Evolutionary conservation across 1,140 invertebrate genomes (phyloP).

Genomic region (Agraylea sexmaculata): DNA sequence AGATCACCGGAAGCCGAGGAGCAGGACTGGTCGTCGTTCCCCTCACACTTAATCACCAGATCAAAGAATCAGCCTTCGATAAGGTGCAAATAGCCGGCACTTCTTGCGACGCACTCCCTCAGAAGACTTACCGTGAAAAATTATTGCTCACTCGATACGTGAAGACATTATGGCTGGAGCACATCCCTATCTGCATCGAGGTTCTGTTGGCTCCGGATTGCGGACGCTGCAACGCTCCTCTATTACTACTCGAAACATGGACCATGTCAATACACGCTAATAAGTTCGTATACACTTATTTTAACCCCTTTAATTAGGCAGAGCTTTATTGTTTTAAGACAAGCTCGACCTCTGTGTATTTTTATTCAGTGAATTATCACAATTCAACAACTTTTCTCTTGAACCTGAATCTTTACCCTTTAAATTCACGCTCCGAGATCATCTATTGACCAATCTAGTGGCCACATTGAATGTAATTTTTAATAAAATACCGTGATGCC

Average conservation of each 20-base stretch:
- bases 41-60: background rate
- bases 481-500: no score
- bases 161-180: slow-evolving; percentile 33
- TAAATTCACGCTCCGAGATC: no score
- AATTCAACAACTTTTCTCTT: no score
- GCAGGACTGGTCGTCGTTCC: background rate
- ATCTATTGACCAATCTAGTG: no score
- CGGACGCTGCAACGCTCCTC: slow-evolving; percentile 26
- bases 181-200: slow-evolving; percentile 37
- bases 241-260: slow-evolving; percentile 34
- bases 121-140: slow-evolving; percentile 26
- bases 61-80: no score
- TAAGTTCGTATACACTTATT: slow-evolving; percentile 29
- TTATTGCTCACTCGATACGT: slow-evolving; percentile 29
- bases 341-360: no score
- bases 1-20: slow-evolving; percentile 31
- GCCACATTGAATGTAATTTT: no score
- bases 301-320: background rate
- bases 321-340: no score
- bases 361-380: no score
- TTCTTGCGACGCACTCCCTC: slow-evolving; percentile 20
- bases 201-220: slow-evolving; percentile 34
- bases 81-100: background rate
- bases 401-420: no score
- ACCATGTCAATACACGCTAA: slow-evolving; percentile 31